Percentiles rank a stretch among this genome's conserved stretches.
These are phyloP conservation scores for Macroglossus sobrinus DNA, from an alignment of 2,113 vertebrate genomes.

Conservation along the genomic window DNA sequence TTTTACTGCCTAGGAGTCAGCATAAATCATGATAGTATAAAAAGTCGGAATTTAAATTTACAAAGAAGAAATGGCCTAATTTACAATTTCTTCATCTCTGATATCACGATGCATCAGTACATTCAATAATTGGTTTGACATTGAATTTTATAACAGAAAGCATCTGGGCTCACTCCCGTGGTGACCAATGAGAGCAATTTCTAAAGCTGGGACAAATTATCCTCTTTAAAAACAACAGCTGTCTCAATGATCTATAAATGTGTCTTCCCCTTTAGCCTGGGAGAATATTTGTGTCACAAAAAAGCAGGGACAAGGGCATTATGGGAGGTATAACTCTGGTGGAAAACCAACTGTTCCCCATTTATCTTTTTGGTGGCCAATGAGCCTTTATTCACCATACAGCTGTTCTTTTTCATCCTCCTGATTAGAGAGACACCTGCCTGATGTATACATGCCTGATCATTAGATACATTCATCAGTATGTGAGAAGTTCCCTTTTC, in stretches of 20 bases:
- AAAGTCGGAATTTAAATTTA: constrained; percentile 47
- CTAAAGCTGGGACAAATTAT: constrained; percentile 76
- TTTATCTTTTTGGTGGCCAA: constrained; percentile 87
- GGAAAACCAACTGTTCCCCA: constrained; percentile 89
- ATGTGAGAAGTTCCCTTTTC: constrained; percentile 61
- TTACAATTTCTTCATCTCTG: constrained; percentile 47
- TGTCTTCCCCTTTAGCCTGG: constrained; percentile 76
- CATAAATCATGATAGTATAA: constrained; percentile 17
- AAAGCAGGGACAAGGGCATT: constrained; percentile 75
- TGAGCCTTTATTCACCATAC: constrained; percentile 82
- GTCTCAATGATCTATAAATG: constrained; percentile 81
- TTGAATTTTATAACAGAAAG: constrained; percentile 75
- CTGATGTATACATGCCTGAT: constrained; percentile 69
- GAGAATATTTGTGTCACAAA: constrained; percentile 68
- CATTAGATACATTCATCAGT: constrained; percentile 60
- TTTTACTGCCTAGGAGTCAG: not conserved
- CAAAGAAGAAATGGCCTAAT: not conserved
- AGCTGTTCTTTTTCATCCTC: constrained; percentile 82
- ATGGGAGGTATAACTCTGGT: constrained; percentile 78
- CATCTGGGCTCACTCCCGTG: constrained; percentile 82
- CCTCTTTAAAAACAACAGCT: constrained; percentile 78
- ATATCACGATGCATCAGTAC: constrained; percentile 30
- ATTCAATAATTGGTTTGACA: constrained; percentile 66
- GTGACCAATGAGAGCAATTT: constrained; percentile 79
- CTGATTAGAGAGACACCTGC: constrained; percentile 82